Percentiles rank a stretch among this genome's conserved stretches.
phyloP scores from a whole-genome alignment of 2,888 invertebrate species.

The Plutella xylostella region DNA sequence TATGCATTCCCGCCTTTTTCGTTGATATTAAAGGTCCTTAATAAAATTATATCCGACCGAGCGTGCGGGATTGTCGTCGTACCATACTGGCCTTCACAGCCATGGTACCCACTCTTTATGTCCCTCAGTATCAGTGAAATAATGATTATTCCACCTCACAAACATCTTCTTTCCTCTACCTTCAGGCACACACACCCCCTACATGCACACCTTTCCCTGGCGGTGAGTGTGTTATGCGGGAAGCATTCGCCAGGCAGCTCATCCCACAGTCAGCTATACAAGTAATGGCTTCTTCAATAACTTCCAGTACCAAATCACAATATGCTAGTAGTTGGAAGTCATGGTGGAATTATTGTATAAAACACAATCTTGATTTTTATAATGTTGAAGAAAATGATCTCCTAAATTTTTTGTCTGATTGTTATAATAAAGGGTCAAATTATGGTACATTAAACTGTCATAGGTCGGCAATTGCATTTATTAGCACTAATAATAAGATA shows the following conservation, averaged over 20 bases:
- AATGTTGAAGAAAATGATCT: not conserved
- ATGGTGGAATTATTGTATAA: conserved; percentile 14
- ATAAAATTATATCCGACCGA: conserved; percentile 13
- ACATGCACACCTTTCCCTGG: conserved; percentile 6
- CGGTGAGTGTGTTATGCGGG: conserved; percentile 14
- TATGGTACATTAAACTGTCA: not conserved
- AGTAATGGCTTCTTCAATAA: conserved; percentile 14
- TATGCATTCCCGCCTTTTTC: conserved; percentile 17
- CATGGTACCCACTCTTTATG: not conserved
- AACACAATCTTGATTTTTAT: conserved; percentile 2
- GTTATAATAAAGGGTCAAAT: not conserved
- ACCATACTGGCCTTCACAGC: conserved; percentile 2
- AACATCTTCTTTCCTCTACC: conserved; percentile 13
- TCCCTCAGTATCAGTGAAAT: not conserved
- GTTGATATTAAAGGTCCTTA: conserved; percentile 9
- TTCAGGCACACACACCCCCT: conserved; percentile 16
- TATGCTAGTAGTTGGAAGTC: conserved; percentile 11
- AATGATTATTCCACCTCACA: conserved; percentile 9
- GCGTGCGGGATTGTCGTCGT: conserved; percentile 12
- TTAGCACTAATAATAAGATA: not conserved
- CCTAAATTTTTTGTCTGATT: not conserved
- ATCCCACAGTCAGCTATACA: conserved; percentile 11
- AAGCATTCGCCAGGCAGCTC: conserved; percentile 7
- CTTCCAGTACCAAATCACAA: conserved; percentile 13
- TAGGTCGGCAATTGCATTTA: not conserved